Evolutionary conservation across 2,113 vertebrate genomes (phyloP).

Genomic region (Neofelis nebulosa): DNA sequence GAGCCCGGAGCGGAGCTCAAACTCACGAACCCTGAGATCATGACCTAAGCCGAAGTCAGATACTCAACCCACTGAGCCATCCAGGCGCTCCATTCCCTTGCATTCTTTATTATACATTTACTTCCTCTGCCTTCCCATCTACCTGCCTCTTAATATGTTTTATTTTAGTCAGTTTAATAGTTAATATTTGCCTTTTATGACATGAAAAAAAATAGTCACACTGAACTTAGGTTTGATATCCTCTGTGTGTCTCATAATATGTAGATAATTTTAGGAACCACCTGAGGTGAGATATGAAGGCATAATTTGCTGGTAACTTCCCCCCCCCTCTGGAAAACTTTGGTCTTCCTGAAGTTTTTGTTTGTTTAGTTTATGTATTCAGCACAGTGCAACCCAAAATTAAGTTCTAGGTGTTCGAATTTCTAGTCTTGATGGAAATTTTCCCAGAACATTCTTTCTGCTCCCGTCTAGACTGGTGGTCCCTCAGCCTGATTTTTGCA

Average conservation of each 20-base stretch:
- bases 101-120: background rate
- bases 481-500: background rate
- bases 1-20: too few species aligned
- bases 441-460: background rate
- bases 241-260: background rate
- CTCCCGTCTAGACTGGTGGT: fast-evolving
- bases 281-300: background rate
- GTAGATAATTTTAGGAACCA: background rate
- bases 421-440: background rate
- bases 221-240: background rate
- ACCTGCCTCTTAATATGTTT: background rate
- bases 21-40: too few species aligned
- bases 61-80: too few species aligned
- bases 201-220: background rate
- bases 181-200: background rate
- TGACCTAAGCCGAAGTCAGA: too few species aligned
- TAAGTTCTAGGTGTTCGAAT: background rate
- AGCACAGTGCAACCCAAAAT: background rate
- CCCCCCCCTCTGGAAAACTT: background rate
- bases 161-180: background rate
- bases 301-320: background rate
- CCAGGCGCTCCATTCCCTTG: background rate
- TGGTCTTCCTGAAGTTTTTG: background rate
- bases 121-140: background rate
- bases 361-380: background rate